A percentile compares a stretch with the other conserved stretches of the same genome.
These are phyloP conservation scores for Rhipidura dahli DNA, from an alignment of 2,113 vertebrate genomes.

Conservation along the genomic window DNA sequence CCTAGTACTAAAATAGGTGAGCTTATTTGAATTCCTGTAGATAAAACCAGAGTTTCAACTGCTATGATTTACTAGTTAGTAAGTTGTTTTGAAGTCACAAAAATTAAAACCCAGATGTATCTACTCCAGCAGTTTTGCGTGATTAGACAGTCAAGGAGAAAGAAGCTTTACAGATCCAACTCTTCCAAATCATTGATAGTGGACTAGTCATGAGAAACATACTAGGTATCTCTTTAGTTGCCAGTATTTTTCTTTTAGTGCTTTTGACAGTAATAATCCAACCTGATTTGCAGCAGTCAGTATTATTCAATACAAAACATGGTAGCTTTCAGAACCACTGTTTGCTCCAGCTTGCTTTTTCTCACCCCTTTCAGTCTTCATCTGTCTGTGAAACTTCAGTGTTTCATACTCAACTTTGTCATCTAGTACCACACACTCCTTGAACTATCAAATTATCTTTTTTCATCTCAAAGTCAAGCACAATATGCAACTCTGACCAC, in stretches of 20 bases:
- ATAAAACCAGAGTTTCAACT: not conserved
- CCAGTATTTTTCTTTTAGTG: not conserved
- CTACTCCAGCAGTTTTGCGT: not conserved
- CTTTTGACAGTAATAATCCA: not conserved
- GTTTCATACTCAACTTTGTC: not conserved
- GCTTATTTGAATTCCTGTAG: not conserved
- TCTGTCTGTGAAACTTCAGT: rapidly evolving
- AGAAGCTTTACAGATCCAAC: not conserved
- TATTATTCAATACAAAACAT: not conserved
- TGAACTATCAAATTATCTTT: not conserved
- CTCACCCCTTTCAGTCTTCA: not conserved
- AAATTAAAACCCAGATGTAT: not conserved
- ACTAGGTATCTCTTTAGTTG: not conserved
- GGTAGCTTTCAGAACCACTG: not conserved
- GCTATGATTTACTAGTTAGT: not conserved
- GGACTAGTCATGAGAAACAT: not conserved
- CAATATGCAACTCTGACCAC: not conserved
- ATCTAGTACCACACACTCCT: not conserved
- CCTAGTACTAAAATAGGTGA: not conserved
- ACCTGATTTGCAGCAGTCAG: not conserved
- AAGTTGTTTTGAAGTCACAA: not conserved
- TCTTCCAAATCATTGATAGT: not conserved
- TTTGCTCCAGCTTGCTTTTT: not conserved
- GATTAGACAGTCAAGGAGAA: not conserved
- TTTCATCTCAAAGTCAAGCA: not conserved